Conservation (phyloP, 2,113 vertebrate genomes). For the Muntiacus muntjak region DNA sequence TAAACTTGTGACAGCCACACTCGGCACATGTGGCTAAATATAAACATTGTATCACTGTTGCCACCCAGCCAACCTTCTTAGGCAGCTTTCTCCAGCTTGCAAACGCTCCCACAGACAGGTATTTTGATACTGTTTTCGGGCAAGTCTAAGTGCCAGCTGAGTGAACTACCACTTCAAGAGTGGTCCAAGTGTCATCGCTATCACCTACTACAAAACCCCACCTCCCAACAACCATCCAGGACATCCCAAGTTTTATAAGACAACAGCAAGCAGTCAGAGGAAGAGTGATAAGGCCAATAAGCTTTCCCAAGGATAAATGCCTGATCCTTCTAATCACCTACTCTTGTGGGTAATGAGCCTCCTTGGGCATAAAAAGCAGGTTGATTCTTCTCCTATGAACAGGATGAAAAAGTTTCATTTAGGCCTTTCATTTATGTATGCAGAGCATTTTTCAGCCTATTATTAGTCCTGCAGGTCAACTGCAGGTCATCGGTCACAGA, state of each 20-base stretch:
- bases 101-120: not conserved
- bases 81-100: not conserved
- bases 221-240: not conserved
- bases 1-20: slow-evolving; percentile 52
- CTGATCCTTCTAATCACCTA: not conserved
- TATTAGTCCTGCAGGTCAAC: not conserved
- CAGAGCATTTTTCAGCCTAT: not conserved
- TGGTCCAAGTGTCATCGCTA: not conserved
- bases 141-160: not conserved
- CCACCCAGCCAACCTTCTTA: not conserved
- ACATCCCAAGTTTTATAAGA: not conserved
- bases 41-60: slow-evolving; percentile 45
- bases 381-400: not conserved
- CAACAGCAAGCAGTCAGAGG: not conserved
- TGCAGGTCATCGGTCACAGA: not conserved
- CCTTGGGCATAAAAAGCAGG: not conserved
- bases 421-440: not conserved
- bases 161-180: not conserved
- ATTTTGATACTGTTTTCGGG: not conserved
- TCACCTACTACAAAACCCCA: not conserved
- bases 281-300: not conserved
- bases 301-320: not conserved
- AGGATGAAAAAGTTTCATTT: not conserved
- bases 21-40: slow-evolving; percentile 65
- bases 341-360: not conserved